These are phyloP conservation scores for Eublepharis macularius DNA, from an alignment of 2,113 vertebrate species.

Conservation along the genomic window DNA sequence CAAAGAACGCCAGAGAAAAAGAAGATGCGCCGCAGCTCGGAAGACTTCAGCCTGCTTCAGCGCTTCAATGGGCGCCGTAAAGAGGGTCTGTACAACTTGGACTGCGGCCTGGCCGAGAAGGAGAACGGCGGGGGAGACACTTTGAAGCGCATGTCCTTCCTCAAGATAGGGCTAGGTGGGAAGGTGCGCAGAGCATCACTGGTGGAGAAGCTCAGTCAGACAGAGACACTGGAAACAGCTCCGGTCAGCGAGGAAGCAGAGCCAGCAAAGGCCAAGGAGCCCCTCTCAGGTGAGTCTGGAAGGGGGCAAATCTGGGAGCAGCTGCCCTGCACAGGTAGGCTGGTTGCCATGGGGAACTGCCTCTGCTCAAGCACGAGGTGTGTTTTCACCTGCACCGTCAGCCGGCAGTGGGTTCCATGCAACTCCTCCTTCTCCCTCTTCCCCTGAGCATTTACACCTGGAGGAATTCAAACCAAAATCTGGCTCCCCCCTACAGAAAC, in stretches of 20 bases:
- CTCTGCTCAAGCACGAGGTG: neutral
- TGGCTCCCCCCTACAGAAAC: too few species aligned
- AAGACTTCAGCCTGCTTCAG: conserved; percentile 81
- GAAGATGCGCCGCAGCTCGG: conserved; percentile 79
- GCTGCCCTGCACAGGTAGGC: neutral
- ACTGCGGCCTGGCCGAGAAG: conserved; percentile 64
- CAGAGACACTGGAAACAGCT: conserved; percentile 58
- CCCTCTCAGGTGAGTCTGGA: conserved; percentile 80
- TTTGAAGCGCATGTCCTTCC: conserved; percentile 78
- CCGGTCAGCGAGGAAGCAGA: conserved; percentile 65
- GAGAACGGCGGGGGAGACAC: conserved; percentile 50
- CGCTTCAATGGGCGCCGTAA: conserved; percentile 72
- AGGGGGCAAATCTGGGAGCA: rapidly evolving
- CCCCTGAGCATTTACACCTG: too few species aligned
- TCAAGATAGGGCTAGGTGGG: conserved; percentile 81
- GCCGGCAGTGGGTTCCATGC: too few species aligned
- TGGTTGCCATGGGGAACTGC: rapidly evolving
- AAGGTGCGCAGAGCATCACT: conserved; percentile 76
- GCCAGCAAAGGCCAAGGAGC: conserved; percentile 77
- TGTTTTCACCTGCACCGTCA: too few species aligned
- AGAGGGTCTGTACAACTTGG: conserved; percentile 62
- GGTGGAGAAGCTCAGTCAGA: conserved; percentile 67
- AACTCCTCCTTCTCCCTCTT: too few species aligned
- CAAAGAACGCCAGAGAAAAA: conserved; percentile 58
- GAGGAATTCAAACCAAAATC: too few species aligned